These are phyloP conservation scores for Chelmon rostratus DNA, from an alignment of 2,797 vertebrate species.

Conservation along the genomic window DNA sequence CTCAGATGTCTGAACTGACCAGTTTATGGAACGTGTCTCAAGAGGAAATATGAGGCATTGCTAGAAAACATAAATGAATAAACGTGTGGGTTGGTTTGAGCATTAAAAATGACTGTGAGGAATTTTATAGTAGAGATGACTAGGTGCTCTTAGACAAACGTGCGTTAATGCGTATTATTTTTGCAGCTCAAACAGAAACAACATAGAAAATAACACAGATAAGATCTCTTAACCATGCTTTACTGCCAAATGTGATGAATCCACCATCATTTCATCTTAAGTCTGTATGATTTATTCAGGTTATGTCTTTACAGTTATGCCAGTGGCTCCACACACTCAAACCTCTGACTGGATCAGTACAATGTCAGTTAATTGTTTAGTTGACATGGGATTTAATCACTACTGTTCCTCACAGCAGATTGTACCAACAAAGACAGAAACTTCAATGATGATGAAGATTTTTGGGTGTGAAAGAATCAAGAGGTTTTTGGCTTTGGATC, in stretches of 20 bases:
- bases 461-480: background rate
- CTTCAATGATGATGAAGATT: slow-evolving; percentile 1
- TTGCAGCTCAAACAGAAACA: background rate
- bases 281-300: background rate
- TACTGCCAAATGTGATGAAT: background rate
- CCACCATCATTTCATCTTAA: background rate
- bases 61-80: background rate
- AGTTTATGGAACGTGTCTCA: slow-evolving; percentile 24
- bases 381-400: slow-evolving; percentile 42
- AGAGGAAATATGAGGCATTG: background rate
- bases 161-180: background rate
- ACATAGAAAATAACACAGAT: slow-evolving; percentile 1
- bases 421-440: slow-evolving; percentile 24
- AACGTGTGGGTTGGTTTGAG: background rate
- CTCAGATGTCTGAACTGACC: slow-evolving; percentile 43
- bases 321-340: no score
- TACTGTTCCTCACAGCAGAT: slow-evolving; percentile 30
- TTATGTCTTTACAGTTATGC: background rate
- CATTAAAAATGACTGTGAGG: background rate
- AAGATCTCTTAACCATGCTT: background rate
- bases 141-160: background rate
- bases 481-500: background rate
- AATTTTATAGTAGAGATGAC: background rate
- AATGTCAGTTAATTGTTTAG: slow-evolving; percentile 32
- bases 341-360: no score